Evolutionary conservation across 1,140 invertebrate species (phyloP).

Genomic region (Apis cerana): DNA sequence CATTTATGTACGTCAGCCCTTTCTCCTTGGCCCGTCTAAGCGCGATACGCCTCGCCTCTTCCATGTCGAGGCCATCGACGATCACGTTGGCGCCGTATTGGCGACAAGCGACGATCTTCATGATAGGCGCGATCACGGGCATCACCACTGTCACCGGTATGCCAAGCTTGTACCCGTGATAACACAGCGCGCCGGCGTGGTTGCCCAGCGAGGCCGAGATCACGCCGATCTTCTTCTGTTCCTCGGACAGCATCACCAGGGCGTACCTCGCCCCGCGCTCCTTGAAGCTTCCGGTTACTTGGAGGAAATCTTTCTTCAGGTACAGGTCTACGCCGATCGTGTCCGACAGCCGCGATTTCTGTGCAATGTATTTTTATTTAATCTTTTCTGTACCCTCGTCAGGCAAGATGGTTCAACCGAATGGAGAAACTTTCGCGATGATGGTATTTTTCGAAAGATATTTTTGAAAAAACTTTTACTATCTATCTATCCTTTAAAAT

Average conservation of each 20-base stretch:
- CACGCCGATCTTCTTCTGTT: constrained; percentile 89
- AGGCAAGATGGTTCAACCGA: too few relatives aligned
- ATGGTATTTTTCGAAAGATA: too few relatives aligned
- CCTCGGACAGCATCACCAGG: constrained; percentile 87
- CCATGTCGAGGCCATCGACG: constrained; percentile 92
- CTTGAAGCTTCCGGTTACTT: constrained; percentile 96
- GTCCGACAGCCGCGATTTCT: constrained; percentile 90
- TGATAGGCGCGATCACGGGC: constrained; percentile 94
- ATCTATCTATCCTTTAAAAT: too few relatives aligned
- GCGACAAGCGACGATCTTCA: constrained; percentile 95
- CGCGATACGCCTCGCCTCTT: constrained; percentile 90
- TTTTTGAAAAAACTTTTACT: too few relatives aligned
- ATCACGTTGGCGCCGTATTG: constrained; percentile 93
- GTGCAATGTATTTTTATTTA: constrained; percentile 30
- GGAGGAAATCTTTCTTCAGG: constrained; percentile 96
- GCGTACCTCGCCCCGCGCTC: constrained; percentile 95
- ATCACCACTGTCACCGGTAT: constrained; percentile 96
- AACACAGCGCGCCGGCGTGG: constrained; percentile 93
- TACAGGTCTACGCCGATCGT: constrained; percentile 92
- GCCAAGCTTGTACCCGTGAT: constrained; percentile 90
- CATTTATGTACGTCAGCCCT: constrained; percentile 91
- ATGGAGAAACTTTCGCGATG: too few relatives aligned
- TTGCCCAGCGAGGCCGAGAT: constrained; percentile 96
- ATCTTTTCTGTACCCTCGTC: background rate
- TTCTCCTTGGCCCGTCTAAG: constrained; percentile 88